Evolutionary conservation across 2,797 vertebrate genomes (phyloP).

Genomic region (Chiloscyllium punctatum): DNA sequence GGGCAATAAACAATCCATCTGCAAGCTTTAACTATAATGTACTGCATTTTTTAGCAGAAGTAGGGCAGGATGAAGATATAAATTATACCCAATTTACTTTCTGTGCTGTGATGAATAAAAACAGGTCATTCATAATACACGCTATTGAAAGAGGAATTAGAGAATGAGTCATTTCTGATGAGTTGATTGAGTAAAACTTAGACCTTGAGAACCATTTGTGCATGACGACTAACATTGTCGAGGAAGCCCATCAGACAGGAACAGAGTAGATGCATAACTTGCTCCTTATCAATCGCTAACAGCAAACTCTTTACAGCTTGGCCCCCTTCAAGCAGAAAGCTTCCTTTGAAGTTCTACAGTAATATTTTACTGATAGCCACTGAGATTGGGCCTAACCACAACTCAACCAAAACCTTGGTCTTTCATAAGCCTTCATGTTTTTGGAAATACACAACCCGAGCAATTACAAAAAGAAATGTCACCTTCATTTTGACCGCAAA

Average conservation of each 20-base stretch:
- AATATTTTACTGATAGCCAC: not conserved
- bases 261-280: not conserved
- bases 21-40: not conserved
- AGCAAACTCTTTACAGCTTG: not conserved
- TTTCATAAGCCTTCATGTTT: not conserved
- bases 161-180: not conserved
- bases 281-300: not conserved
- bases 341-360: not conserved
- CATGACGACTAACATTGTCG: too few relatives aligned
- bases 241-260: not conserved
- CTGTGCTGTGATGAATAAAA: not conserved
- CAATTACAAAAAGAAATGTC: not conserved
- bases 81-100: not conserved
- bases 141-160: not conserved
- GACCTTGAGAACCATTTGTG: not conserved
- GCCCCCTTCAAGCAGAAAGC: not conserved
- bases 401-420: not conserved
- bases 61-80: not conserved
- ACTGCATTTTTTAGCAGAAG: not conserved
- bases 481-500: not conserved
- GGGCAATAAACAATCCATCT: not conserved
- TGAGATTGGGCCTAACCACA: not conserved
- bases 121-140: not conserved
- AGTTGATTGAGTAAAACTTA: not conserved
- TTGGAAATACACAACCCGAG: not conserved